Evolutionary conservation across 2,113 vertebrate genomes (phyloP).

Genomic region (Origma solitaria): DNA sequence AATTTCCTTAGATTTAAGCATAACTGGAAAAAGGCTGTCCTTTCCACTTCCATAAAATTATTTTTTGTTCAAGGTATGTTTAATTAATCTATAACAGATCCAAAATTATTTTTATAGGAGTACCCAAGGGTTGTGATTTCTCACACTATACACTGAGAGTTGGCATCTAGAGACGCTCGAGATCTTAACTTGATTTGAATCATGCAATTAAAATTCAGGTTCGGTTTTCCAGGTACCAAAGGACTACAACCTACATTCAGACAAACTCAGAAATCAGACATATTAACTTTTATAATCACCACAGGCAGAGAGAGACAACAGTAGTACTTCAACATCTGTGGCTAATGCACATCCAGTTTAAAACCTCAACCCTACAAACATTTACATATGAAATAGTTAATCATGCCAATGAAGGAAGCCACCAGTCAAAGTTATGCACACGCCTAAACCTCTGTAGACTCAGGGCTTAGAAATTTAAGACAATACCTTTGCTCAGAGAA

Average conservation of each 20-base stretch:
- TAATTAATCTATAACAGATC: neutral
- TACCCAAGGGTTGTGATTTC: neutral
- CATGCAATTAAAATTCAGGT: neutral
- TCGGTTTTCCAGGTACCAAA: neutral
- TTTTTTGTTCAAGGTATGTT: neutral
- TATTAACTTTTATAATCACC: neutral
- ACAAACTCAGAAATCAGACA: neutral
- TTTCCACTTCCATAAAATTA: neutral
- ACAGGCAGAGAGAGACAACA: neutral
- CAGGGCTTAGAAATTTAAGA: conserved; percentile 10
- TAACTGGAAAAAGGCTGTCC: neutral
- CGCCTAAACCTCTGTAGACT: neutral
- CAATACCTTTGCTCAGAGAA: neutral
- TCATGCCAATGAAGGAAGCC: neutral
- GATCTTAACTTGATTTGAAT: neutral
- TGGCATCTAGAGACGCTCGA: neutral
- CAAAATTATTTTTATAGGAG: neutral
- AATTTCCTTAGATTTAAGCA: neutral
- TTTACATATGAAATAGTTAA: neutral
- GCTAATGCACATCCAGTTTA: neutral
- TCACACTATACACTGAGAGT: neutral
- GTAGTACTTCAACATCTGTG: neutral
- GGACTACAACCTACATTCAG: neutral
- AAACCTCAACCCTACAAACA: conserved; percentile 2
- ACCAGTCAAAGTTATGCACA: neutral